Evolutionary conservation across 2,797 vertebrate species (phyloP).

Genomic region (Coregonus suidteri): DNA sequence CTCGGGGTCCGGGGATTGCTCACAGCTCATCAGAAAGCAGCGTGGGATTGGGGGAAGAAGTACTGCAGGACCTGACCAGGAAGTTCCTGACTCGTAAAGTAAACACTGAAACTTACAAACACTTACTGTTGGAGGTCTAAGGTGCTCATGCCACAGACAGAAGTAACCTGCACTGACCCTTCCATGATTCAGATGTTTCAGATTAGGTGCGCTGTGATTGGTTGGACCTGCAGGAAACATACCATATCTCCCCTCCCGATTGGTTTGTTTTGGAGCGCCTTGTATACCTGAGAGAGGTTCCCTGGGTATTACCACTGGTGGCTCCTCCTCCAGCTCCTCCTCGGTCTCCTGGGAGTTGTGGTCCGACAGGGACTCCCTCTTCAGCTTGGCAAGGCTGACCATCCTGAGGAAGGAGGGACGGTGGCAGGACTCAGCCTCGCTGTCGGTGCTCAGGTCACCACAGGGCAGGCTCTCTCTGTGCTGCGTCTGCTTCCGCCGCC

Average conservation of each 20-base stretch:
- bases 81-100: slow-evolving; percentile 20
- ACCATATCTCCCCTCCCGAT: neutral
- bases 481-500: slow-evolving; percentile 74
- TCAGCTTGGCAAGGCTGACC: slow-evolving; percentile 78
- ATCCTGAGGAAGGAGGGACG: slow-evolving; percentile 83
- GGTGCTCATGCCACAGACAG: slow-evolving; percentile 47
- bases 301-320: slow-evolving; percentile 71
- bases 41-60: slow-evolving; percentile 49
- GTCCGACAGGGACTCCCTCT: slow-evolving; percentile 81
- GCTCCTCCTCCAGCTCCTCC: slow-evolving; percentile 71
- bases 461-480: slow-evolving; percentile 78
- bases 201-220: slow-evolving; percentile 24
- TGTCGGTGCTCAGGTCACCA: slow-evolving; percentile 65
- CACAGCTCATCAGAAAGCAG: slow-evolving; percentile 46
- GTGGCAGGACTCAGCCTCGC: slow-evolving; percentile 70
- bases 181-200: neutral
- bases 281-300: slow-evolving; percentile 80
- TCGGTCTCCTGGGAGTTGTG: slow-evolving; percentile 73
- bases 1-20: slow-evolving; percentile 54
- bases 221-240: neutral
- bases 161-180: neutral
- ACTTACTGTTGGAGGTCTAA: neutral
- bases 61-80: slow-evolving; percentile 29
- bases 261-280: neutral
- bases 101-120: neutral